Conservation (phyloP, 2,888 invertebrate species). For the Salticus scenicus region DNA sequence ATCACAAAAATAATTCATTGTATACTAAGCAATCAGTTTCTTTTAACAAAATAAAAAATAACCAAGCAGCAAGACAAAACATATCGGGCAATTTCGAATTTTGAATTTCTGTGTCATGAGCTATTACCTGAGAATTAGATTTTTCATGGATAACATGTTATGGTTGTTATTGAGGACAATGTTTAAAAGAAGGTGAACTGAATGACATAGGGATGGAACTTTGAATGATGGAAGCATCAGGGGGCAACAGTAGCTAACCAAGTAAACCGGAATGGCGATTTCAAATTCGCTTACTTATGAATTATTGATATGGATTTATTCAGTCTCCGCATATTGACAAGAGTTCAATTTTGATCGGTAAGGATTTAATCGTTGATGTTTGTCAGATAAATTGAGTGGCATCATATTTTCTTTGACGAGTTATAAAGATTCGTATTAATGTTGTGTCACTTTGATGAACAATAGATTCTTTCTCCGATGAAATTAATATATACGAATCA, state of each 20-base stretch:
- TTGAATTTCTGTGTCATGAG: not conserved
- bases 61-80: not conserved
- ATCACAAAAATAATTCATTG: not conserved
- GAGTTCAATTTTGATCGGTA: not conserved
- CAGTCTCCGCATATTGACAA: not conserved
- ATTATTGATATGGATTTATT: constrained; percentile 8
- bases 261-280: constrained; percentile 10
- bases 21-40: not conserved
- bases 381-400: not conserved
- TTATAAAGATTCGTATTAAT: not conserved
- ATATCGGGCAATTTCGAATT: not conserved
- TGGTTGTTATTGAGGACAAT: not conserved
- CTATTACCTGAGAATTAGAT: not conserved
- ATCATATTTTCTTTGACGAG: not conserved
- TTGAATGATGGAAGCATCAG: constrained; percentile 12
- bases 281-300: not conserved
- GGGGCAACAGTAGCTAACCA: constrained; percentile 4
- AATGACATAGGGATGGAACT: not conserved
- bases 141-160: not conserved
- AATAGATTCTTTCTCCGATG: no score
- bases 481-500: no score
- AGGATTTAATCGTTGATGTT: not conserved
- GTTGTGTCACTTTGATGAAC: not conserved
- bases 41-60: not conserved
- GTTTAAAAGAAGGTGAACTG: not conserved